A percentile compares a stretch with the other conserved stretches of the same genome.
phyloP scores from a whole-genome alignment of 1,140 invertebrate genomes.

The Microplitis mediator region DNA sequence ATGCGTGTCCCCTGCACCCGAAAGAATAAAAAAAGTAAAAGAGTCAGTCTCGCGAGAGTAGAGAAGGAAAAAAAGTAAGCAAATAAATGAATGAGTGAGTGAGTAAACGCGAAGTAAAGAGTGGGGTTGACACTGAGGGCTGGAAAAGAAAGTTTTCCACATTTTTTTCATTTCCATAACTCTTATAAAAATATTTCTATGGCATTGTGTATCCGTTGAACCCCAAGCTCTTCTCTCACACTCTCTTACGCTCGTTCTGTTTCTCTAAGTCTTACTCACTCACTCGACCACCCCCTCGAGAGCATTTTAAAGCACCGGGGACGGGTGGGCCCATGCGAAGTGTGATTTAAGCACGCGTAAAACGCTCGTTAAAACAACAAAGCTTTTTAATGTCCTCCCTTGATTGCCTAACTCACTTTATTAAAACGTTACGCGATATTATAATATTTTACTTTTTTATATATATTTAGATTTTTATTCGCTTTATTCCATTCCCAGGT shows the following conservation, averaged over 20 bases:
- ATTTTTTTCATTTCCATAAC: conserved; percentile 56
- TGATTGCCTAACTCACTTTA: conserved; percentile 62
- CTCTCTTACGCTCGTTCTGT: conserved; percentile 19
- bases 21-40: neutral
- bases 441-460: conserved; percentile 41
- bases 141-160: conserved; percentile 52
- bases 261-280: too few species aligned
- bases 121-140: conserved; percentile 11
- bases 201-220: conserved; percentile 19
- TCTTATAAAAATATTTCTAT: conserved; percentile 57
- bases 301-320: neutral
- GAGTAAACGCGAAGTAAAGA: neutral
- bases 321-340: conserved; percentile 39
- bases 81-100: conserved; percentile 1
- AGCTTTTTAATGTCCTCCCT: conserved; percentile 58
- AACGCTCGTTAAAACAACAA: conserved; percentile 62
- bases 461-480: conserved; percentile 1
- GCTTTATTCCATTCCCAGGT: neutral
- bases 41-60: neutral
- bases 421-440: conserved; percentile 59
- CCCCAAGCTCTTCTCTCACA: conserved; percentile 11
- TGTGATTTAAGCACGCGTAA: conserved; percentile 61
- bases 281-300: conserved; percentile 23
- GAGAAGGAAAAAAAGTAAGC: conserved; percentile 22
- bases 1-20: conserved; percentile 48